Percentiles rank a stretch among this genome's conserved stretches.
Conservation (phyloP, 2,888 invertebrate genomes). For the Orthosia incerta region DNA sequence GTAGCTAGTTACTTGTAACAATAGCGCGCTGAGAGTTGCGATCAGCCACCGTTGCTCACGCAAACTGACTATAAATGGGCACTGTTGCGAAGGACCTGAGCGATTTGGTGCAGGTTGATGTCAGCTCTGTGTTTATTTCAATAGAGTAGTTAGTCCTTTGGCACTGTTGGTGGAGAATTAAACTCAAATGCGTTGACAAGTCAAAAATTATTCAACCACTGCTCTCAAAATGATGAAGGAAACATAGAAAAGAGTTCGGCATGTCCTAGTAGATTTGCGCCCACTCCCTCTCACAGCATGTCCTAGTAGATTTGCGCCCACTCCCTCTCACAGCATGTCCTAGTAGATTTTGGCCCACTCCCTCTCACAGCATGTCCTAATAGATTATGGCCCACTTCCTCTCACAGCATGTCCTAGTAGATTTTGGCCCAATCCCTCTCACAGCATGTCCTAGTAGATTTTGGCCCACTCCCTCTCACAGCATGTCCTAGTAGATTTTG, state of each 20-base stretch:
- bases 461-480: no score
- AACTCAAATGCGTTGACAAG: neutral
- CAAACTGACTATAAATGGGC: conserved; percentile 96
- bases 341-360: no score
- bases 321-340: no score
- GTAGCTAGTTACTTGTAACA: conserved; percentile 77
- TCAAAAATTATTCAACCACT: neutral
- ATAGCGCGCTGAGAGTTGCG: conserved; percentile 97
- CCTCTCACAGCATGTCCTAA: no score
- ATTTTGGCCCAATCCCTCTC: no score
- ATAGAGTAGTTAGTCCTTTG: conserved; percentile 66
- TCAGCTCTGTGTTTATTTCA: neutral
- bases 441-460: no score
- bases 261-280: neutral
- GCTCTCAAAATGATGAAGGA: neutral
- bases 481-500: no score
- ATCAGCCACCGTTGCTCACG: conserved; percentile 94
- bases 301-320: no score
- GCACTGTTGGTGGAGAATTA: conserved; percentile 93
- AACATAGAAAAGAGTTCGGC: neutral
- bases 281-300: neutral
- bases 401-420: no score
- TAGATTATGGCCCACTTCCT: no score
- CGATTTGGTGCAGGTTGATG: conserved; percentile 93
- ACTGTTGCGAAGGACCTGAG: conserved; percentile 94